A percentile compares a stretch with the other conserved stretches of the same genome.
phyloP scores from a whole-genome alignment of 2,888 invertebrate species.

The Anaspis maculata region DNA sequence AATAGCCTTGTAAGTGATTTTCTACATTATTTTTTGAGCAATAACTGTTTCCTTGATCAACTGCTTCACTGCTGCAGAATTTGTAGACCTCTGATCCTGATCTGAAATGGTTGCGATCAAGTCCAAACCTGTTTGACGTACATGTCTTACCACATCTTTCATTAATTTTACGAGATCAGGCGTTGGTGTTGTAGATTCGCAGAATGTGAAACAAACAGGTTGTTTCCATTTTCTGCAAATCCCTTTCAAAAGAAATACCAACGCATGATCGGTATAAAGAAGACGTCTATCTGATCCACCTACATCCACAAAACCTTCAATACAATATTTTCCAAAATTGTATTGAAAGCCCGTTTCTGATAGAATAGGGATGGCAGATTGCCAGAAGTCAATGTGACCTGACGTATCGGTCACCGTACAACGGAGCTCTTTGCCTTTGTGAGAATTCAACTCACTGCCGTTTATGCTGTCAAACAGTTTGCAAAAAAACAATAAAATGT shows the following conservation, averaged over 20 bases:
- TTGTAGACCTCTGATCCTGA: background rate
- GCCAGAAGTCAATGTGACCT: slow-evolving; percentile 10
- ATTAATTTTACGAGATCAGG: slow-evolving; percentile 13
- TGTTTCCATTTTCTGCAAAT: slow-evolving; percentile 21
- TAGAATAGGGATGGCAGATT: slow-evolving; percentile 3
- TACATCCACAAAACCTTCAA: background rate
- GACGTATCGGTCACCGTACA: slow-evolving; percentile 6
- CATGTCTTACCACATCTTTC: slow-evolving; percentile 13
- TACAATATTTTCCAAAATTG: too few relatives aligned
- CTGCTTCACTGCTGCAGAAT: background rate
- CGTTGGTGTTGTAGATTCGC: slow-evolving; percentile 11
- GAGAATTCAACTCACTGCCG: slow-evolving; percentile 2
- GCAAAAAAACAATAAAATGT: slow-evolving; percentile 8
- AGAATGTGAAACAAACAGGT: slow-evolving; percentile 18
- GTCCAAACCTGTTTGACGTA: slow-evolving; percentile 15
- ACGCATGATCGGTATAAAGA: slow-evolving; percentile 12
- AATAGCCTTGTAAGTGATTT: slow-evolving; percentile 11
- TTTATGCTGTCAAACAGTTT: slow-evolving; percentile 12
- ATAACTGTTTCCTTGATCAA: slow-evolving; percentile 10
- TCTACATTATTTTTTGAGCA: slow-evolving; percentile 20
- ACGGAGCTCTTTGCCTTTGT: background rate
- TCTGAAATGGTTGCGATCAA: slow-evolving; percentile 25
- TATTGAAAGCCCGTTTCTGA: too few relatives aligned
- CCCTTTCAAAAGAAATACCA: slow-evolving; percentile 20
- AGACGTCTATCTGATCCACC: background rate